Evolutionary conservation across 2,113 vertebrate species (phyloP), one percentile per base, ranked within the genome.

Genomic region (Edolisoma coerulescens): DNA sequence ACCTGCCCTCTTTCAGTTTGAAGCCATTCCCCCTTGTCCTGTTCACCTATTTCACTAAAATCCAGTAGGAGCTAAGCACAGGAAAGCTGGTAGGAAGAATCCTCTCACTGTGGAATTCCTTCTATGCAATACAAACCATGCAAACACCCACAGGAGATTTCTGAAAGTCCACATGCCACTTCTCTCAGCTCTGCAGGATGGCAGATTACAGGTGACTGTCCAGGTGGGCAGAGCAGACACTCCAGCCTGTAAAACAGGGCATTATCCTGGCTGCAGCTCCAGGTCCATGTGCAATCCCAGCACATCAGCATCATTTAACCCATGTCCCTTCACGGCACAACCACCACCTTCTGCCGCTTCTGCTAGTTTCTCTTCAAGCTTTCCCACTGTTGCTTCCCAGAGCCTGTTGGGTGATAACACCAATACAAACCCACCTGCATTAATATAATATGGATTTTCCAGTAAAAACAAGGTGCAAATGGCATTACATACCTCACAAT

Each of bases 401-500:
- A 32, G 24, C 35, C 57, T 60, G 16, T 4, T 18, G 57, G 35
- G 14, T 44, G n/a, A 5, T 16, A 42, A 52, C 17, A 64, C 16
- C 33, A 35, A 33, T 13, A 33, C 19, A 82, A 39, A 61, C 15
- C 19, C 23, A 69, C 10, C 23, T 41, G 24, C 47, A 8, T 17
- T 53, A 33, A 49, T 1, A 11, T 3, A 39, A 64, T 5, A 22
- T 0, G 0, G 9, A 35, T 78, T 82, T 85, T 75, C 52, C 53
- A 67, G 37, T 4, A 22, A 16, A 42, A 74, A 6, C 8, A 27
- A 57, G 30, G 30, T 45, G 20, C 30, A 49, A 63, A 75, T 0
- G 0, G 19, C 7, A 65, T 41, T 39, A 21, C 54, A 50, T 1
- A 16, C 19, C 15, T 54, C 22, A 5, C 18, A 21, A 2, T 11